These are phyloP conservation scores for Rostratula benghalensis DNA, from an alignment of 2,113 vertebrate genomes.

Conservation along the genomic window DNA sequence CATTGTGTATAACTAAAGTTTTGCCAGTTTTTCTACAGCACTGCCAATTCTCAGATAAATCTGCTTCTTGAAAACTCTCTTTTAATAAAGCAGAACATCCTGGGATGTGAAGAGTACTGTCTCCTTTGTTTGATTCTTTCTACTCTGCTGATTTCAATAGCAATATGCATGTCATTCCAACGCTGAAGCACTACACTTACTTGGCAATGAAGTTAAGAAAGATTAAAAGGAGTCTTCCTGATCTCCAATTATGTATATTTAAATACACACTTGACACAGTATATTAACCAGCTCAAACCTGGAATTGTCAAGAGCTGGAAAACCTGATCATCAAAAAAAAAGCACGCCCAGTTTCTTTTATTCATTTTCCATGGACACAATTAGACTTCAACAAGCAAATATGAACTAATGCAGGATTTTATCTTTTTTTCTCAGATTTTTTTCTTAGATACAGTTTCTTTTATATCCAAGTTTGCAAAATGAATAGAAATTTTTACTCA, in stretches of 20 bases:
- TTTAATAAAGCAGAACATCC: neutral
- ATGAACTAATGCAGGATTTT: neutral
- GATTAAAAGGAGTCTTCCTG: constrained; percentile 6
- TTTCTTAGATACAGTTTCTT: neutral
- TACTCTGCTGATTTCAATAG: neutral
- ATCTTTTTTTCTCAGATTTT: neutral
- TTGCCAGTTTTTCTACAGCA: neutral
- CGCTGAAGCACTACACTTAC: neutral
- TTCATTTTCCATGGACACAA: neutral
- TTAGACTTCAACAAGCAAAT: constrained; percentile 24
- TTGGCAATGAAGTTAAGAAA: neutral
- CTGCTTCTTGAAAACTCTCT: neutral
- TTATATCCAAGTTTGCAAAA: constrained; percentile 31
- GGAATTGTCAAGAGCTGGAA: neutral
- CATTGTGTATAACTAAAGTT: neutral
- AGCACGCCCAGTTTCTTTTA: neutral
- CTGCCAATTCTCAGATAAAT: neutral
- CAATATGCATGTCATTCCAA: neutral
- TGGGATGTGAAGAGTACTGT: neutral
- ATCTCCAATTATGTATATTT: neutral
- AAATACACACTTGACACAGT: neutral
- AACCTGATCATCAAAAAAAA: neutral
- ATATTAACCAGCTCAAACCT: neutral
- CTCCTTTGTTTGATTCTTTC: neutral
- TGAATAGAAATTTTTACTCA: constrained; percentile 40